A percentile compares a stretch with the other conserved stretches of the same genome.
Evolutionary conservation across 2,113 vertebrate genomes (phyloP).

Genomic region (Ivindomyrus marchei): DNA sequence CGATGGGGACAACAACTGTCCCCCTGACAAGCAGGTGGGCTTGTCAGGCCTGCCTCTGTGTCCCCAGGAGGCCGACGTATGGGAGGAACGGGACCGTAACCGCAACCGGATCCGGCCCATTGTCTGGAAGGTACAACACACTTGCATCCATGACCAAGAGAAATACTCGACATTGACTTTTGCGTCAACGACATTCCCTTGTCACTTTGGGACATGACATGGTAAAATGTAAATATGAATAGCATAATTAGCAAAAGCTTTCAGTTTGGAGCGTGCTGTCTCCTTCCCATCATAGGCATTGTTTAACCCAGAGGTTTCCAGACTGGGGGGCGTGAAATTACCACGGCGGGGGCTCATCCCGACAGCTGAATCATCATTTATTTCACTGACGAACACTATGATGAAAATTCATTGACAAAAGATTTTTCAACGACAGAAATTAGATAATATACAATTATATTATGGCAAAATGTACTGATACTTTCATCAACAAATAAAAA

Average conservation of each 20-base stretch:
- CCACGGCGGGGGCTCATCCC: not conserved
- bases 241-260: not conserved
- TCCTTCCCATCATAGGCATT: not conserved
- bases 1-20: slow-evolving; percentile 86
- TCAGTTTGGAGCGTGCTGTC: not conserved
- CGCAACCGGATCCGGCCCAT: slow-evolving; percentile 78
- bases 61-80: slow-evolving; percentile 85
- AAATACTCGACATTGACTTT: not conserved
- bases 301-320: not conserved
- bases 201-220: not conserved
- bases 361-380: not conserved
- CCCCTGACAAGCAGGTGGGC: slow-evolving; percentile 68
- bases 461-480: not conserved
- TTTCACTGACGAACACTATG: not conserved
- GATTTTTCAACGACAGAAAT: not conserved
- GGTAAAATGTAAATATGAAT: not conserved
- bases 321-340: not conserved
- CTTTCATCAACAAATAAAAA: not conserved
- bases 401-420: not conserved
- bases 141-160: not conserved
- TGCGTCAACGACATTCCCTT: not conserved
- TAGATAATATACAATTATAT: not conserved
- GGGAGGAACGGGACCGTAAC: slow-evolving; percentile 95
- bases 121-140: slow-evolving; percentile 70
- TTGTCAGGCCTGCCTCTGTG: slow-evolving; percentile 70